Percentiles rank a stretch among this genome's conserved stretches.
Conservation (phyloP, 2,797 vertebrate species). For the Enteromius unitaeniatus region DNA sequence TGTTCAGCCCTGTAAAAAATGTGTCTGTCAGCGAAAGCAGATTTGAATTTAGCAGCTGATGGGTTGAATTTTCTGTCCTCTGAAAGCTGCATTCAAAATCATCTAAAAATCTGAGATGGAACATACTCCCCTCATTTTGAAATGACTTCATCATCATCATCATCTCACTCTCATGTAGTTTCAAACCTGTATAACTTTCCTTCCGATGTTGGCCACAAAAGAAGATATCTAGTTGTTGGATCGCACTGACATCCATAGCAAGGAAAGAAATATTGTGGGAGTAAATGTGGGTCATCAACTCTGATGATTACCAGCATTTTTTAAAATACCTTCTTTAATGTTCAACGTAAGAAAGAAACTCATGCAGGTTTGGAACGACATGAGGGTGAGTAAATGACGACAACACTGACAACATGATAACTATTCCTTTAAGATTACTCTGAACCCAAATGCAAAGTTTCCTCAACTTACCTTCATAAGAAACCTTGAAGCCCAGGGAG, state of each 20-base stretch:
- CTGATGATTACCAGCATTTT: not conserved
- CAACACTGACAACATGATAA: too few relatives aligned
- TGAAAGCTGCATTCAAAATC: not conserved
- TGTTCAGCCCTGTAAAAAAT: not conserved
- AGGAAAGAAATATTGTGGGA: not conserved
- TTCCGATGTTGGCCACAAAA: not conserved
- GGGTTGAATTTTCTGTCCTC: not conserved
- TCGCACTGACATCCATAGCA: not conserved
- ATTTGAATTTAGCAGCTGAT: not conserved
- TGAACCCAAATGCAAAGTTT: not conserved
- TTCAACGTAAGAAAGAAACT: not conserved
- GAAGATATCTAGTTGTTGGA: not conserved
- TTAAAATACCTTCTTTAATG: not conserved
- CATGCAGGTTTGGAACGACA: not conserved
- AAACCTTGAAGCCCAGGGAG: conserved; percentile 94
- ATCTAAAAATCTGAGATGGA: not conserved
- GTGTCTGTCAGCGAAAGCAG: not conserved
- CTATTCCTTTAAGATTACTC: not conserved
- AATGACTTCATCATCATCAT: not conserved
- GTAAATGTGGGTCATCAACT: not conserved
- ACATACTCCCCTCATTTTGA: too few relatives aligned
- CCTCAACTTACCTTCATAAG: conserved; percentile 87
- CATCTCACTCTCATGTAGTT: not conserved
- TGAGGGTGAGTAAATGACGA: not conserved
- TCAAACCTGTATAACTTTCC: not conserved